Evolutionary conservation across 2,113 vertebrate genomes (phyloP).

Genomic region (Gallinago jamesoni): DNA sequence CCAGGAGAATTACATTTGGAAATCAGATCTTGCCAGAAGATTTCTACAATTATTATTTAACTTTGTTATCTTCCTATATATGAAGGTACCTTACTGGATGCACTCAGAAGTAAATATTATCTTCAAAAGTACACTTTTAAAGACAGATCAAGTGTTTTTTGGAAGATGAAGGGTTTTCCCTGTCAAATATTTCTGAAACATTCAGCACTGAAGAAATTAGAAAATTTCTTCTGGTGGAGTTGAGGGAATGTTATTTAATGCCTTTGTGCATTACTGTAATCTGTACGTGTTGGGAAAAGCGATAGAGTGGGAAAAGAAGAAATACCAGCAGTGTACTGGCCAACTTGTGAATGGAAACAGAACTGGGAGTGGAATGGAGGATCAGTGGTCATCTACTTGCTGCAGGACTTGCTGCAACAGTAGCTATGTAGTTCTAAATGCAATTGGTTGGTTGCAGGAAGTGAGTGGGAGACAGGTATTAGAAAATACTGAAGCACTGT

Average conservation of each 20-base stretch:
- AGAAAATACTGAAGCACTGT: background rate
- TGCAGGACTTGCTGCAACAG: background rate
- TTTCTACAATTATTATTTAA: slow-evolving; percentile 22
- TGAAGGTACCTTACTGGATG: background rate
- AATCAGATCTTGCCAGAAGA: slow-evolving; percentile 9
- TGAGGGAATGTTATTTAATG: background rate
- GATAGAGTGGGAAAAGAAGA: background rate
- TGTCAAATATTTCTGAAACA: background rate
- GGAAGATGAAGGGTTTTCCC: background rate
- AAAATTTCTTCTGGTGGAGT: background rate
- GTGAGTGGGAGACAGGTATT: background rate
- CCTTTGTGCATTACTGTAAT: background rate
- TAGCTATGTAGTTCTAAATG: background rate
- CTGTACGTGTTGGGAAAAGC: background rate
- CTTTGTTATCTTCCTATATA: background rate
- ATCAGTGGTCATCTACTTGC: background rate
- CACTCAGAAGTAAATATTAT: background rate
- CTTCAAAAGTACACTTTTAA: background rate
- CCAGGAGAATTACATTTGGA: slow-evolving; percentile 19
- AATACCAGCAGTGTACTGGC: background rate
- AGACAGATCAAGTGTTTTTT: background rate
- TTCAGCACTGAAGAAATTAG: background rate
- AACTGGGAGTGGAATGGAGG: background rate
- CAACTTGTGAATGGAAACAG: background rate
- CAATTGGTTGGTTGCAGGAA: background rate